Percentiles rank a stretch among this genome's conserved stretches.
Evolutionary conservation across 2,113 vertebrate genomes (phyloP).

Genomic region (Platycercus adscitus): DNA sequence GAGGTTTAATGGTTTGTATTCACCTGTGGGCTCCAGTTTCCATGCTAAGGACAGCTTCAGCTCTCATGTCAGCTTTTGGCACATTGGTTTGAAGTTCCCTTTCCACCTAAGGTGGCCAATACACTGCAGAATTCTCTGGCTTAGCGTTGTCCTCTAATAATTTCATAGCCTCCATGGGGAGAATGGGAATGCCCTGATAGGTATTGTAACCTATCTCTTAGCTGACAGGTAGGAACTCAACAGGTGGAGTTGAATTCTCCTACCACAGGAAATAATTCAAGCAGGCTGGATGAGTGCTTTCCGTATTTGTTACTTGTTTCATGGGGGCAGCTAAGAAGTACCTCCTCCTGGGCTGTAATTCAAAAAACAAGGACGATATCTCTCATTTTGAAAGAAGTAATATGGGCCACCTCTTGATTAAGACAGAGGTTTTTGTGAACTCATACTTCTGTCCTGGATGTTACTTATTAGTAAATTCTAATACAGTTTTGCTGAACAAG

Average conservation of each 20-base stretch:
- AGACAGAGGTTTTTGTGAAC: background rate
- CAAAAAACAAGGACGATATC: background rate
- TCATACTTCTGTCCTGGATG: background rate
- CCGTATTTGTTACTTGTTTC: background rate
- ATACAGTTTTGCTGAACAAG: background rate
- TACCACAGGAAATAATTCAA: background rate
- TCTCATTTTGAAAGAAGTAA: background rate
- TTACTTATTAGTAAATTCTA: background rate
- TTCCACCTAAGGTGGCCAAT: background rate
- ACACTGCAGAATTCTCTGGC: background rate
- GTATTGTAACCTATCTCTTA: background rate
- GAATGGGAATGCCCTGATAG: background rate
- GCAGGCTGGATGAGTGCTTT: background rate
- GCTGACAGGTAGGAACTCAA: background rate
- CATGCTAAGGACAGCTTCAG: background rate
- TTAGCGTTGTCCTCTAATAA: fast-evolving
- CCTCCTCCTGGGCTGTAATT: background rate
- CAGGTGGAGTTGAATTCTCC: background rate
- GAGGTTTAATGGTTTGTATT: background rate
- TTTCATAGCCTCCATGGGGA: background rate
- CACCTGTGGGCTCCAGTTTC: background rate
- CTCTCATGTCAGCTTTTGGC: background rate
- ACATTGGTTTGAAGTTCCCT: background rate
- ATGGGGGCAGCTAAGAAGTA: background rate
- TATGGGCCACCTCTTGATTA: background rate